Evolutionary conservation across 2,113 vertebrate genomes (phyloP).

Genomic region (Takifugu flavidus): DNA sequence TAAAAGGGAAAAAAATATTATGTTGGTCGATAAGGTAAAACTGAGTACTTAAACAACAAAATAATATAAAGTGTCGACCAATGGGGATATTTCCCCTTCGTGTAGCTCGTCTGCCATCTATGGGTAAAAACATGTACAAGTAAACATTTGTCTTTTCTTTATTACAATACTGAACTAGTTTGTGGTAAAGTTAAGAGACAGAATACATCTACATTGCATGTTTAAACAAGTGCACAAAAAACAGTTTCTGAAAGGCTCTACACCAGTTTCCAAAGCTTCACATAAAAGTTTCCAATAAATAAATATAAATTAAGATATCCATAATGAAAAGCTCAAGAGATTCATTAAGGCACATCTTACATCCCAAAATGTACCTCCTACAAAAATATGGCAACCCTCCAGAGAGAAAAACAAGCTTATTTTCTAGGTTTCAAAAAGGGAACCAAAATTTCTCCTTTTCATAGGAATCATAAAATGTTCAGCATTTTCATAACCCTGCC

Average conservation of each 20-base stretch:
- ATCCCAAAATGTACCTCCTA: slow-evolving; percentile 68
- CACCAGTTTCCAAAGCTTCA: slow-evolving; percentile 65
- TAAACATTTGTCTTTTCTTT: slow-evolving; percentile 8
- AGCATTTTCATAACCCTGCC: slow-evolving; percentile 65
- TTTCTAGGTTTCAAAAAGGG: slow-evolving; percentile 46
- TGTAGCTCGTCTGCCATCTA: slow-evolving; percentile 29
- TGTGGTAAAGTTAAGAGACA: slow-evolving; percentile 64
- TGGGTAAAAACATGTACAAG: background rate
- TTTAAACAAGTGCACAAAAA: slow-evolving; percentile 75
- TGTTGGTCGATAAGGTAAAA: too few relatives aligned
- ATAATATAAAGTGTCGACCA: too few relatives aligned
- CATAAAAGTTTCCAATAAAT: slow-evolving; percentile 75
- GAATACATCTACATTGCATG: slow-evolving; percentile 60
- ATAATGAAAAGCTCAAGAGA: slow-evolving; percentile 63
- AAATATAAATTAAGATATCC: slow-evolving; percentile 78
- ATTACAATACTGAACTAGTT: slow-evolving; percentile 65
- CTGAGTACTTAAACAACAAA: too few relatives aligned
- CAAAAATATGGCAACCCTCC: slow-evolving; percentile 62
- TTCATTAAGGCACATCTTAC: slow-evolving; percentile 74
- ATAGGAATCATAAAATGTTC: slow-evolving; percentile 55
- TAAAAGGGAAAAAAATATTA: too few relatives aligned
- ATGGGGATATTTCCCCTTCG: background rate
- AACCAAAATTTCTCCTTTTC: slow-evolving; percentile 59
- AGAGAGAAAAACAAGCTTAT: slow-evolving; percentile 64
- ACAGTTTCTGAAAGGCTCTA: slow-evolving; percentile 53